Evolutionary conservation across 2,113 vertebrate genomes (phyloP), one percentile per base, ranked within the genome.

Genomic region (Apteryx owenii): DNA sequence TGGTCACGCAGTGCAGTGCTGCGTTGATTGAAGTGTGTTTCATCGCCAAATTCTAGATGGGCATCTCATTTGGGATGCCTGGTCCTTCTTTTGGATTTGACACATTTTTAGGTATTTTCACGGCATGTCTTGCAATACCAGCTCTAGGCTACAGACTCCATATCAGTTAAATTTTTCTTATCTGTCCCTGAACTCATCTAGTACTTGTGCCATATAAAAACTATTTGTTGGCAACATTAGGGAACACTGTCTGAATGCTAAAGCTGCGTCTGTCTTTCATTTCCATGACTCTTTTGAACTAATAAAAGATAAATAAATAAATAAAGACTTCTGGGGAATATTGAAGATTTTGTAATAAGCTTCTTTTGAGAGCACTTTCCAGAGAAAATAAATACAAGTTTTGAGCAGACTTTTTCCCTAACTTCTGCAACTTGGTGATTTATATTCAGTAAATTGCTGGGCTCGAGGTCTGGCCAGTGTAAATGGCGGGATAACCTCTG

Each of bases 361-460:
- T 80, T 76, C 25, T 60, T 50, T 7, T 20, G 44, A 51, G 25
- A n/a, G 42, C 44, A 7, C 23, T 72, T 81, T 53, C 36, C 78
- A 16, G 33, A 53, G 40, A 51, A 72, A 73, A 72, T 16, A n/a
- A 90, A 3, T 6, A 4, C 2, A 7, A 26, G 12, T 61, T 46
- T 2, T 56, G 12, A 36, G 23, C 29, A 17, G 18, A 3, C 66
- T 18, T 56, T 81, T 75, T 40, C 21, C 0, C 0, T 64, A 42
- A 33, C 6, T 42, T 31, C 23, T 81, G 19, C 65, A 61, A 10
- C 5, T 46, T 54, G 71, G 20, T 58, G 10, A 26, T 61, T 61
- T 23, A 14, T 85, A 7, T 46, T 87, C 4, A 48, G 29, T 17
- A 53, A 73, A 54, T 42, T 18, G 15, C 14, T 51, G 1, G 53